A percentile compares a stretch with the other conserved stretches of the same genome.
phyloP scores from a whole-genome alignment of 2,888 invertebrate species.

The Plebejus anna region DNA sequence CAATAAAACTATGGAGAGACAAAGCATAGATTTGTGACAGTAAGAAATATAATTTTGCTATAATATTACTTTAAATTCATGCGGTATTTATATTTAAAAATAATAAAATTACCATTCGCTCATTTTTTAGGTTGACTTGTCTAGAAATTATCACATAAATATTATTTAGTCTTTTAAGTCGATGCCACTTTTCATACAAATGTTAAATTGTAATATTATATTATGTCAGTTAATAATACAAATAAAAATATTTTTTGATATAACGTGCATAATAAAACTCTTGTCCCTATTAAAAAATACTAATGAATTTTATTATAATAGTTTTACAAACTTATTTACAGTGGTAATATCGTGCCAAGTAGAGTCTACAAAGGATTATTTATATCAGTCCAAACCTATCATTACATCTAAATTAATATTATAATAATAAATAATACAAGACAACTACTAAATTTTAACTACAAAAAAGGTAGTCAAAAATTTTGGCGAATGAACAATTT shows the following conservation, averaged over 20 bases:
- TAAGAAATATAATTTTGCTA: conserved; percentile 15
- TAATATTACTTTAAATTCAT: neutral
- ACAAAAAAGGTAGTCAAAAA: conserved; percentile 7
- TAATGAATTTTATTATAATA: neutral
- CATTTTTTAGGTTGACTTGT: neutral
- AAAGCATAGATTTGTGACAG: conserved; percentile 34
- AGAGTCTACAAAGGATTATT: neutral
- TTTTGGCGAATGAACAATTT: neutral
- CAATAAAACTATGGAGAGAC: conserved; percentile 37
- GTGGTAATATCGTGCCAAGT: neutral
- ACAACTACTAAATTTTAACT: neutral
- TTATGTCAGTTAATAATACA: neutral
- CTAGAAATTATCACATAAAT: neutral
- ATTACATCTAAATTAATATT: neutral
- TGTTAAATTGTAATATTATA: neutral
- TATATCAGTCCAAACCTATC: conserved; percentile 1
- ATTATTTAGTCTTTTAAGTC: neutral
- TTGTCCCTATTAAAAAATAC: neutral
- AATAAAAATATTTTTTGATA: neutral
- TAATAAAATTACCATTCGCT: neutral
- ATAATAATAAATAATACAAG: conserved; percentile 14
- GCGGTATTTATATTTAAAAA: neutral
- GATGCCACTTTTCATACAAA: neutral
- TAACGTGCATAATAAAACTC: neutral
- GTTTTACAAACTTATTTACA: conserved; percentile 11